Evolutionary conservation across 2,888 invertebrate species (phyloP), one percentile per base, ranked within the genome.

Genomic region (Seira sanloemensis): DNA sequence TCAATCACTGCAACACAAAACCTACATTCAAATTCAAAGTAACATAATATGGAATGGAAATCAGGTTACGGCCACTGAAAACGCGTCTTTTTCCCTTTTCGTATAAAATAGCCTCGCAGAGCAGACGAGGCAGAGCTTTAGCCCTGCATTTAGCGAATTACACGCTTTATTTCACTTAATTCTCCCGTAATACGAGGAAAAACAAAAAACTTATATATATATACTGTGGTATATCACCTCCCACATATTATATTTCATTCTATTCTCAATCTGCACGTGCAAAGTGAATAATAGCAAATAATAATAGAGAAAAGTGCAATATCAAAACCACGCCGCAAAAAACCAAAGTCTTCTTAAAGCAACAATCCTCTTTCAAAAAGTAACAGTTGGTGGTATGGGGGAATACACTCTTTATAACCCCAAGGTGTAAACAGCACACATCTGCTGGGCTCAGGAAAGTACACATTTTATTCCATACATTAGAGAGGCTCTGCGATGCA

Each of bases 1-100:
- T 80, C 80, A 80, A 80, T 80, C 80, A 80, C 80, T 80, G 80
- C 80, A 80, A 80, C 78, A 79, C 80, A 80, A n/a, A n/a, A 80
- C 80, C 80, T 80, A 80, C 74, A 80, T 80, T 80, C 74, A 74
- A n/a, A n/a, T 80, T 73, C 78, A 80, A 73, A 73, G 26, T 73
- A 50, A 27, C 46, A 71, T 37, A 24, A 72, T 78, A 66, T 73
- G 78, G 72, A 66, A 79, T 73, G 26, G 50, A 79, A 79, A 79
- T 79, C 80, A 80, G 80, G 80, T 80, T 80, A 80, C 74, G 74
- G 80, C 80, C 80, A 80, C 80, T 67, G 74, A 80, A 80, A 80
- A 67, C 79, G 27, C 78, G 37, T 37, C 37, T 37, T 50, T 67
- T 54, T 71, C 37, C 12, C 37, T 37, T 37, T 37, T 37, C 37